Evolutionary conservation across 2,797 vertebrate species (phyloP).

Genomic region (Semaprochilodus insignis): DNA sequence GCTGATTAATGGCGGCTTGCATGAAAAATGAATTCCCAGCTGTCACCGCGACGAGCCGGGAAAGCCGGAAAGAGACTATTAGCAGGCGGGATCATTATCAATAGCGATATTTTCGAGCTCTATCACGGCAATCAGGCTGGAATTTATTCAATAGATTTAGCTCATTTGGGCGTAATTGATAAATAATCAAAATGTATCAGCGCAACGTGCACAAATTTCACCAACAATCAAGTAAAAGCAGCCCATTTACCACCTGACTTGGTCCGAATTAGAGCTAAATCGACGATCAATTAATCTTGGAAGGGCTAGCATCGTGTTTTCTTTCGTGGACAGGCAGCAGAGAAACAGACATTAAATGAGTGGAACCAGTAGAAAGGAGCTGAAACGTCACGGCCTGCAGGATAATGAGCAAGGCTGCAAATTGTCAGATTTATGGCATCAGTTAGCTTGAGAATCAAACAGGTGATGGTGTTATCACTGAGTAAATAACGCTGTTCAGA

Average conservation of each 20-base stretch:
- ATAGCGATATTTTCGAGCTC: constrained; percentile 99
- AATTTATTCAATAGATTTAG: constrained; percentile 99
- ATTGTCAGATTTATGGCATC: constrained; percentile 87
- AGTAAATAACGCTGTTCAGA: constrained; percentile 22
- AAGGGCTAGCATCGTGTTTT: constrained; percentile 97
- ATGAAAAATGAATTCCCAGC: constrained; percentile 99
- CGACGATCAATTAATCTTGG: constrained; percentile 99
- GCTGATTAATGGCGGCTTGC: constrained; percentile 99
- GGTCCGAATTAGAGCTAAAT: constrained; percentile 99
- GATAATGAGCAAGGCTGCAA: constrained; percentile 90
- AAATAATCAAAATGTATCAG: constrained; percentile 99
- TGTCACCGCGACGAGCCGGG: constrained; percentile 96
- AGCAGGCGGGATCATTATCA: constrained; percentile 96
- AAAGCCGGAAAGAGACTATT: constrained; percentile 99
- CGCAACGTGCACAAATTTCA: constrained; percentile 99
- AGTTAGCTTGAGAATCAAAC: constrained; percentile 79
- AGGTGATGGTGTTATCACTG: constrained; percentile 34
- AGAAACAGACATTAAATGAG: constrained; percentile 94
- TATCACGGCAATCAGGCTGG: constrained; percentile 98
- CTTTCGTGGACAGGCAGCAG: constrained; percentile 91
- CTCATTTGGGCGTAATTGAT: constrained; percentile 99
- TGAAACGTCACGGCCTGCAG: constrained; percentile 86
- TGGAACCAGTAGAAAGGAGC: constrained; percentile 92
- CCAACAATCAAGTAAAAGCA: constrained; percentile 99
- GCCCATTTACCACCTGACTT: constrained; percentile 99